Conservation (phyloP, 2,113 vertebrate genomes). For the Xenopus borealis region DNA sequence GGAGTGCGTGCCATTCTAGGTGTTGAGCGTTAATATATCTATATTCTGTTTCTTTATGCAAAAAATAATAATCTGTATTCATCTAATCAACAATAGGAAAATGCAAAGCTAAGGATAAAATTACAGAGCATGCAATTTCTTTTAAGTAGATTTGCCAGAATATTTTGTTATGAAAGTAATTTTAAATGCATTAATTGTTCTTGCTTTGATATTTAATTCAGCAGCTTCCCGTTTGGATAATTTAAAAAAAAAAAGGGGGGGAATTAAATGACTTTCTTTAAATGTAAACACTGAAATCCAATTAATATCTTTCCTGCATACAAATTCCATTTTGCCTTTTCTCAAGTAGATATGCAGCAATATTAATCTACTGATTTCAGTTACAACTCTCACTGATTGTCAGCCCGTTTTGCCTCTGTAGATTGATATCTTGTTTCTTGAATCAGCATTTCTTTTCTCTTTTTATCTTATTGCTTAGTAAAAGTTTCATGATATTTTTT, state of each 20-base stretch:
- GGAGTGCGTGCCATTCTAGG: no score
- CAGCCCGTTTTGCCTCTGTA: background rate
- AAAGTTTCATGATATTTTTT: no score
- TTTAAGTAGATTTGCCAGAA: conserved; percentile 33
- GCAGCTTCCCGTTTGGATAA: conserved; percentile 62
- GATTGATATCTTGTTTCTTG: no score
- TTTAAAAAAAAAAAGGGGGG: conserved; percentile 60
- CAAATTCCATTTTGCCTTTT: conserved; percentile 31
- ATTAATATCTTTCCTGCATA: conserved; percentile 30
- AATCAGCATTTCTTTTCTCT: no score
- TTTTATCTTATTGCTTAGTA: no score
- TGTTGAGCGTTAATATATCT: no score
- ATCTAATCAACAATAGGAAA: no score
- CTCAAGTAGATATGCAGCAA: background rate
- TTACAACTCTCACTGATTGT: conserved; percentile 28
- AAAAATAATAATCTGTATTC: no score
- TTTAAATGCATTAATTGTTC: conserved; percentile 56
- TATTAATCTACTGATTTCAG: conserved; percentile 25
- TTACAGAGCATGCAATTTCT: no score
- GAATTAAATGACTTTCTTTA: conserved; percentile 58
- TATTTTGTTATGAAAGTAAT: conserved; percentile 55
- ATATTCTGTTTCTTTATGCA: no score
- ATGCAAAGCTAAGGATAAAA: no score
- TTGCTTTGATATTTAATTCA: conserved; percentile 61
- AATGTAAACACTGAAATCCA: conserved; percentile 38